These are phyloP conservation scores for Melopsittacus undulatus DNA, from an alignment of 2,797 vertebrate genomes.

Conservation along the genomic window DNA sequence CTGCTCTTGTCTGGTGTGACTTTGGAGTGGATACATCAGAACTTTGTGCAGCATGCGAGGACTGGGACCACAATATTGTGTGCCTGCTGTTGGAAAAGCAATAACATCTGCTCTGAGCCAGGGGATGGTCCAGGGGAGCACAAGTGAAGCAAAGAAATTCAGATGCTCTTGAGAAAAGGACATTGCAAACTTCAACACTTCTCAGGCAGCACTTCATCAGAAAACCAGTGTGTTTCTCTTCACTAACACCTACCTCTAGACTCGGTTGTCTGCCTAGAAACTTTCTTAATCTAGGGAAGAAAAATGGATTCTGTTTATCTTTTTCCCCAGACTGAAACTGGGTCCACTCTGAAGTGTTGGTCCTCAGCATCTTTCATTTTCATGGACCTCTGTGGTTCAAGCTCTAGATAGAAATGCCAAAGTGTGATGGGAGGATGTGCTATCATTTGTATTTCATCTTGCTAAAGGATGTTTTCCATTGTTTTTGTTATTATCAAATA, in stretches of 20 bases:
- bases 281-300: not conserved
- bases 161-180: not conserved
- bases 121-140: not conserved
- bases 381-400: not conserved
- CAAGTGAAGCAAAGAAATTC: not conserved
- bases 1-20: not conserved
- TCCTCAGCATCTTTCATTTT: not conserved
- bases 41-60: not conserved
- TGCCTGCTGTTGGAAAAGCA: not conserved
- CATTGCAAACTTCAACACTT: not conserved
- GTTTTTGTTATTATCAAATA: constrained; percentile 25
- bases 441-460: constrained; percentile 2
- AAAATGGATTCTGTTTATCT: not conserved
- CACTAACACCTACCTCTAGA: not conserved
- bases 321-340: not conserved
- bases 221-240: not conserved
- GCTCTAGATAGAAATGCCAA: not conserved
- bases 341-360: not conserved
- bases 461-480: not conserved
- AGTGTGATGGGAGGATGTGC: not conserved
- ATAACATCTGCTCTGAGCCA: not conserved
- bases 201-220: not conserved
- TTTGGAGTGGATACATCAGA: not conserved
- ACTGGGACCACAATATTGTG: not conserved
- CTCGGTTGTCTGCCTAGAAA: not conserved